A percentile compares a stretch with the other conserved stretches of the same genome.
These are phyloP conservation scores for Triplophysa bombifrons DNA, from an alignment of 2,797 vertebrate genomes.

Conservation along the genomic window DNA sequence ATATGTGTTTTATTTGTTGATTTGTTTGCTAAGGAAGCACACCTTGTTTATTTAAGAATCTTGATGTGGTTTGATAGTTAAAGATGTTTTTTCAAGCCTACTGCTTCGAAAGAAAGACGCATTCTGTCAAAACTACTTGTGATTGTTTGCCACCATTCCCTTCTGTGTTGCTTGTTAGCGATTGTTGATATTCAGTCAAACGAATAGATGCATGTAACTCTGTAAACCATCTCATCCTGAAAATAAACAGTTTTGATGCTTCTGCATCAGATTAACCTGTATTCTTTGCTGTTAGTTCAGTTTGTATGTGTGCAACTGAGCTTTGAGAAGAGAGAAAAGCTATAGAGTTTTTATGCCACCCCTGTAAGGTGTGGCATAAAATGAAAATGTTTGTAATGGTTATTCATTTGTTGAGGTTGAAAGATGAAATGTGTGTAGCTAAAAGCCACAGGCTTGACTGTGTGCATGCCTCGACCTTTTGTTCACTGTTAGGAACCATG, in stretches of 20 bases:
- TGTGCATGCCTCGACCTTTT: not conserved
- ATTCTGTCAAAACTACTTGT: slow-evolving; percentile 13
- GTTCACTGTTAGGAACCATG: slow-evolving; percentile 8
- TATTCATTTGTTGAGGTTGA: not conserved
- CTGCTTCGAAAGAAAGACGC: not conserved
- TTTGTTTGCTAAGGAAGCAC: not conserved
- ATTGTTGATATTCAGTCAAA: not conserved
- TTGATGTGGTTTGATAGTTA: not conserved
- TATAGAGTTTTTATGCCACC: no score
- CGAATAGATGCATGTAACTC: not conserved
- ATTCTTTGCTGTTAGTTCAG: not conserved
- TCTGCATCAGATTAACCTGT: not conserved
- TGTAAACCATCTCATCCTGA: not conserved
- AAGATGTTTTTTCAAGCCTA: not conserved
- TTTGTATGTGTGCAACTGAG: not conserved
- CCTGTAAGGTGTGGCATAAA: not conserved
- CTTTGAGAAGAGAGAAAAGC: not conserved
- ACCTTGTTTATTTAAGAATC: not conserved
- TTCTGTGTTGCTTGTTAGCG: slow-evolving; percentile 13
- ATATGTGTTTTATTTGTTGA: not conserved
- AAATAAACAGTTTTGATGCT: not conserved
- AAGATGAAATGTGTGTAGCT: not conserved
- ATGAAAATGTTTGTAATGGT: not conserved
- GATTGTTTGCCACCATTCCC: not conserved
- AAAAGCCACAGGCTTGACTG: not conserved